Base-by-base conservation (phyloP, 2,888 invertebrate genomes). In the Amblyjoppa fuscipennis region DNA sequence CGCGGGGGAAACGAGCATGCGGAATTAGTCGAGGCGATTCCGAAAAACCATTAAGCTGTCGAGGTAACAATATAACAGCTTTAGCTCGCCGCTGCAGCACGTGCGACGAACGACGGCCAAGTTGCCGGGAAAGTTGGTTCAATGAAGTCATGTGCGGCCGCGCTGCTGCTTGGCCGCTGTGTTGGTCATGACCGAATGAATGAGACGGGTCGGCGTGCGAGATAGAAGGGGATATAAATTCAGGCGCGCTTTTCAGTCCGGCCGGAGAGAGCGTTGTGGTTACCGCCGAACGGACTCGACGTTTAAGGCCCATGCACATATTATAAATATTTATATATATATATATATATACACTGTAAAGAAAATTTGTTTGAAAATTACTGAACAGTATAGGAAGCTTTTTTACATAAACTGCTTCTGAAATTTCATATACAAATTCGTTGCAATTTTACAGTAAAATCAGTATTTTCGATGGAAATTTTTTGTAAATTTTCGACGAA, bases 121-220 rank as follows among this genome's bases (percentile, higher is more conserved):
- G 71, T 81, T 73, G 77, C 49, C 59, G 81, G 53, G 59, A 59
- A 84, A 79, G 64, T 75, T 79, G 20, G 78, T 75, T 59, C 81
- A 79, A 85, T 85, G 78, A 82, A 85, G 78, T 85, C 81, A 74
- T 81, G 73, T 38, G 49, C 61, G 70, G 34, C 51, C 68, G 51
- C 41, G 38, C 38, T 25, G 61, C 61, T 38, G 69, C 80, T 76
- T 51, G 69, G 11, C 64, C 61, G 11, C 64, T 74, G 73, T 64
- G 73, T 64, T 68, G 81, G 78, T 78, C 81, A 85, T 49, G 78
- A 85, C 34, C 81, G 78, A 81, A 80, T 82, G 85, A 79, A 82
- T 81, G 82, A 82, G 78, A 56, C 61, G 49, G 28, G 51, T 16
- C 49, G 38, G 74, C 31, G 45, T 51, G 20, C 38, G 41, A 41